These are phyloP conservation scores for Zingel zingel DNA, from an alignment of 2,113 vertebrate genomes.

Conservation along the genomic window DNA sequence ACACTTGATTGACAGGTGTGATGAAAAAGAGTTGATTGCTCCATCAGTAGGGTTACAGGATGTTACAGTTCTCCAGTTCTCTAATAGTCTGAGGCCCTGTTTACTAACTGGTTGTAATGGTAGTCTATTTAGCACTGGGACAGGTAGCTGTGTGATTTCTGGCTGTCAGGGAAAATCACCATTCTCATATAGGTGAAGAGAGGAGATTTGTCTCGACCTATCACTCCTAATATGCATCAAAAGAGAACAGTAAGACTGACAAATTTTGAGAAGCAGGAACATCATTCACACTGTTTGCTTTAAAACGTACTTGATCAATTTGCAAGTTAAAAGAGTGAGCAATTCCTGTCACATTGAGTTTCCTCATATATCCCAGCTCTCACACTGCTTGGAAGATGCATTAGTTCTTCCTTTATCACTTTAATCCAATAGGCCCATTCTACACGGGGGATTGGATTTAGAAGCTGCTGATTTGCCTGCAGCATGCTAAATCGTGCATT, in stretches of 20 bases:
- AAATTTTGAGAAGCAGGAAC: conserved; percentile 40
- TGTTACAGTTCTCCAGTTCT: conserved; percentile 27
- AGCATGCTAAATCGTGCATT: conserved; percentile 63
- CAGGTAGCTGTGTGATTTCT: conserved; percentile 50
- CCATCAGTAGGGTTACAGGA: conserved; percentile 44
- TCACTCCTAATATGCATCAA: conserved; percentile 43
- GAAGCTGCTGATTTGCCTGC: conserved; percentile 71
- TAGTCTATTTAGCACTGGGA: conserved; percentile 51
- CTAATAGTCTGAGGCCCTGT: conserved; percentile 25
- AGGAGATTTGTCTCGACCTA: conserved; percentile 45
- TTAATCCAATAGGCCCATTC: conserved; percentile 74
- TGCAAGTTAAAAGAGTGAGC: conserved; percentile 67
- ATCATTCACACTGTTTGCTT: conserved; percentile 59
- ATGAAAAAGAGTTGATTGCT: conserved; percentile 61
- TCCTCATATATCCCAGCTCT: conserved; percentile 57
- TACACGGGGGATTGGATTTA: conserved; percentile 67
- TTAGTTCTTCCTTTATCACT: conserved; percentile 71
- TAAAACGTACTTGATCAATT: conserved; percentile 63
- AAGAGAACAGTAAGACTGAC: conserved; percentile 34
- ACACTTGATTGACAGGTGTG: conserved; percentile 59
- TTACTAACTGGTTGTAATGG: conserved; percentile 53
- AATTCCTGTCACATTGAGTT: conserved; percentile 71
- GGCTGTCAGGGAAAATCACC: conserved; percentile 47
- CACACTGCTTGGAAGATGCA: conserved; percentile 58
- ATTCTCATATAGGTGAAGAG: conserved; percentile 25